Evolutionary conservation across 2,797 vertebrate species (phyloP).

Genomic region (Phalanger gymnotis): DNA sequence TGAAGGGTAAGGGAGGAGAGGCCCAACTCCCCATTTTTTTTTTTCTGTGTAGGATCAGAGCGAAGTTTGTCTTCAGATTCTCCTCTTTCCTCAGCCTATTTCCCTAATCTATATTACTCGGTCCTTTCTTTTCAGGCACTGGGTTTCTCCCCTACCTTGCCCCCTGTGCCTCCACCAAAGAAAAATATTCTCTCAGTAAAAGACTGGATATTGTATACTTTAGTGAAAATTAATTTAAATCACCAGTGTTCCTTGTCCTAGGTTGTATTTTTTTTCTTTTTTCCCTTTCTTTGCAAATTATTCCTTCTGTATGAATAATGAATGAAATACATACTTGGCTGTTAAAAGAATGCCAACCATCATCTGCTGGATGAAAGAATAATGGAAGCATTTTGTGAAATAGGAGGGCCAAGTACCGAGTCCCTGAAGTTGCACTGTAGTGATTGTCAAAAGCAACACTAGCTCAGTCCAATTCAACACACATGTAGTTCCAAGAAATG

Average conservation of each 20-base stretch:
- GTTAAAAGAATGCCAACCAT: background rate
- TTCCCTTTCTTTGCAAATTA: background rate
- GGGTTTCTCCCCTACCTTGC: background rate
- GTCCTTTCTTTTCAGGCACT: background rate
- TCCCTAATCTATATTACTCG: background rate
- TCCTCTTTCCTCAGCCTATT: background rate
- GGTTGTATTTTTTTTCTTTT: background rate
- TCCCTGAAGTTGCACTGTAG: background rate
- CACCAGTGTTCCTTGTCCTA: background rate
- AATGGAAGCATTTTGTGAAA: background rate
- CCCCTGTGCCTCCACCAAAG: background rate
- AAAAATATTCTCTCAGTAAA: background rate
- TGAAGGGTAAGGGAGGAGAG: background rate
- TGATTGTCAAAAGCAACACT: background rate
- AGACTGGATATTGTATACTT: background rate
- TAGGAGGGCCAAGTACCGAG: background rate
- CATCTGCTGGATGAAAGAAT: background rate
- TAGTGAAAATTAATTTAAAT: constrained; percentile 8
- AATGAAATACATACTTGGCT: background rate
- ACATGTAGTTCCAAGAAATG: background rate
- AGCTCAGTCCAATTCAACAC: background rate
- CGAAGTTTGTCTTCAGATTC: background rate
- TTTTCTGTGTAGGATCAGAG: background rate
- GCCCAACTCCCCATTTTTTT: background rate
- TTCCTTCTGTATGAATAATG: background rate